phyloP scores from a whole-genome alignment of 2,888 invertebrate species.

The Phymatocera aterrima region DNA sequence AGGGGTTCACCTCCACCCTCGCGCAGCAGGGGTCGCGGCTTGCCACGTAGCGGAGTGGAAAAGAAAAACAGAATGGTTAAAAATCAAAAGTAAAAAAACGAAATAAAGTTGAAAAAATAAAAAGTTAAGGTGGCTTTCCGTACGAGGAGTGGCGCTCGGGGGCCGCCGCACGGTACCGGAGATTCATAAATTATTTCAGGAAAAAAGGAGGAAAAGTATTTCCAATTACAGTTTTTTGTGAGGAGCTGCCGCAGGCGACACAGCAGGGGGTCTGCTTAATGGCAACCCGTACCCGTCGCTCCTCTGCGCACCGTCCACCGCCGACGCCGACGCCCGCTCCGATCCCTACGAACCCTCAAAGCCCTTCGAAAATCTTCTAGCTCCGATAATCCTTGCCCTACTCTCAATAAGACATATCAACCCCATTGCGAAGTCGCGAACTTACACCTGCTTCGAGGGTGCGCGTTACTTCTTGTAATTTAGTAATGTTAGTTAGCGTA shows the following conservation, averaged over 20 bases:
- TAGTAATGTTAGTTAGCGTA: not conserved
- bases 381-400: slow-evolving; percentile 27
- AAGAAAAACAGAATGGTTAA: slow-evolving; percentile 22
- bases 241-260: slow-evolving; percentile 74
- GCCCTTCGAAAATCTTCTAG: slow-evolving; percentile 27
- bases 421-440: not conserved
- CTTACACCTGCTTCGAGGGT: not conserved
- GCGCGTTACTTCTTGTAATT: not conserved
- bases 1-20: slow-evolving; percentile 63
- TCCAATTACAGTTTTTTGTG: slow-evolving; percentile 75
- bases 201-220: slow-evolving; percentile 75
- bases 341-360: slow-evolving; percentile 13
- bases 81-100: slow-evolving; percentile 29
- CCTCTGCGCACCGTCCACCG: slow-evolving; percentile 60
- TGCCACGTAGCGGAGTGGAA: slow-evolving; percentile 21
- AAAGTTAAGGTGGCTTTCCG: slow-evolving; percentile 37
- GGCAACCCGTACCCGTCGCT: slow-evolving; percentile 73
- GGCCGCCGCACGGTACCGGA: slow-evolving; percentile 56
- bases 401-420: slow-evolving; percentile 14
- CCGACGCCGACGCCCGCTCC: slow-evolving; percentile 42
- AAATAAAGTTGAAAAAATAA: not conserved
- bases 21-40: slow-evolving; percentile 49
- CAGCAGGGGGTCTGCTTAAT: slow-evolving; percentile 75
- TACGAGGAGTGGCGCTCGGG: slow-evolving; percentile 46
- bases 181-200: slow-evolving; percentile 74